Percentiles rank a stretch among this genome's conserved stretches.
Evolutionary conservation across 2,113 vertebrate species (phyloP).

Genomic region (Oxyruncus cristatus): DNA sequence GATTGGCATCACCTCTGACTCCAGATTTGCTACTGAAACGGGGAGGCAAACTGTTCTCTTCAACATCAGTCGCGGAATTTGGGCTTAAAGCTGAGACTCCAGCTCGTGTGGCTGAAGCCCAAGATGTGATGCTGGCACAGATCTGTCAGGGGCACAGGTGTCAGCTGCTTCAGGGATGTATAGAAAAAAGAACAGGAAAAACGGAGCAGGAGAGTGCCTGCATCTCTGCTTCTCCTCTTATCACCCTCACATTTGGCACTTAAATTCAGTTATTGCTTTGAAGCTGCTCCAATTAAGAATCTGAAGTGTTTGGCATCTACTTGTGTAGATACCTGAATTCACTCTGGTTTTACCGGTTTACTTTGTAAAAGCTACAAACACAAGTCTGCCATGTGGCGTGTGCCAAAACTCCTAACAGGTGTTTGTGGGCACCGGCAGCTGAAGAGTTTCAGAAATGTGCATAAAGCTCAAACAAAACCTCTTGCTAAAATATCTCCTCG

Average conservation of each 20-base stretch:
- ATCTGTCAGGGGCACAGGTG: background rate
- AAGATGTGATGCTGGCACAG: background rate
- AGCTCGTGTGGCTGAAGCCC: background rate
- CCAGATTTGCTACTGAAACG: background rate
- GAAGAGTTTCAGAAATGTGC: background rate
- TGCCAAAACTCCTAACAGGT: background rate
- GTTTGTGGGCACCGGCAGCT: background rate
- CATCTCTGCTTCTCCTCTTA: background rate
- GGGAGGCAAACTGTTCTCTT: background rate
- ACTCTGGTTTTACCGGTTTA: background rate
- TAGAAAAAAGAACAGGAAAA: background rate
- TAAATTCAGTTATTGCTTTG: background rate
- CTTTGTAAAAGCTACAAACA: background rate
- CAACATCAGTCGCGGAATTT: accelerated
- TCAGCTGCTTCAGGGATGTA: background rate
- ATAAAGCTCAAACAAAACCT: background rate
- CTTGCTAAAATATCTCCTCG: background rate
- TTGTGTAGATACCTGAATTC: background rate
- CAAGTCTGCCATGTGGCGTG: accelerated
- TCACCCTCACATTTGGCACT: background rate
- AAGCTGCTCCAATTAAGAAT: background rate
- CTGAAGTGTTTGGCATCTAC: background rate
- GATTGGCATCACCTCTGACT: accelerated
- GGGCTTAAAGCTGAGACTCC: background rate
- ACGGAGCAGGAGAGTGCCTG: accelerated